Base-by-base conservation (phyloP, 2,888 invertebrate species). In the Erebia aethiops region DNA sequence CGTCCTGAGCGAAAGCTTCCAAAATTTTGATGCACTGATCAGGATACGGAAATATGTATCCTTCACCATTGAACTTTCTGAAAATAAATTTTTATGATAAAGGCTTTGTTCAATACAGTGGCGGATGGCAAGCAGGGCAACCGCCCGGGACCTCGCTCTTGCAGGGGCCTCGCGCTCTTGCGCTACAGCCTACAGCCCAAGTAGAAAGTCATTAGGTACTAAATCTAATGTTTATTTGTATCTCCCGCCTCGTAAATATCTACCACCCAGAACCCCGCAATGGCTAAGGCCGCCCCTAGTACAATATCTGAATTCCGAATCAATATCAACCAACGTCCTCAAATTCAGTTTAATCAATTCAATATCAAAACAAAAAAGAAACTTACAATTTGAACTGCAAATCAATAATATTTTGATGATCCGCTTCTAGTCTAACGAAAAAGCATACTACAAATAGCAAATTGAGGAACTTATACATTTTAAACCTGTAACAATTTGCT, bases 1-100 rank as follows among this genome's bases (percentile, higher is more conserved):
- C 92, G 72, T 89, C 88, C 66, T 90, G 81, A 14, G 95, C 95
- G 85, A 95, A 95, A 52, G 78, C 81, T 46, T 87, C 78, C 51
- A 94, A 77, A 51, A 89, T 81, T 26, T 75, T 71, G 35, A 82
- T 77, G 79, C 94, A 94, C 65, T 84, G 72, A 21, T 76, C 67
- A 18, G 87, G 84, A 61, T 80, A 74, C 43, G 79, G 72, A 65
- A 74, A 71, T 14, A 79, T 63, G 67, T 82, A 78, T 35, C 77
- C 78, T 56, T 77, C 71, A 14, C 67, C 78, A 58, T 70, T 74
- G 57, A 74, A 69, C 21, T 75, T 73, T 61, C 89, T 89, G 76
- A 72, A 84, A 85, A 68, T 14, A 14, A 10, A 52, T 14, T 64
- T 54, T 10, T 54, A 54, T 54, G 8, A 1, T 52, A 52, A 9